Evolutionary conservation across 2,113 vertebrate species (phyloP).

Genomic region (Zootoca vivipara): DNA sequence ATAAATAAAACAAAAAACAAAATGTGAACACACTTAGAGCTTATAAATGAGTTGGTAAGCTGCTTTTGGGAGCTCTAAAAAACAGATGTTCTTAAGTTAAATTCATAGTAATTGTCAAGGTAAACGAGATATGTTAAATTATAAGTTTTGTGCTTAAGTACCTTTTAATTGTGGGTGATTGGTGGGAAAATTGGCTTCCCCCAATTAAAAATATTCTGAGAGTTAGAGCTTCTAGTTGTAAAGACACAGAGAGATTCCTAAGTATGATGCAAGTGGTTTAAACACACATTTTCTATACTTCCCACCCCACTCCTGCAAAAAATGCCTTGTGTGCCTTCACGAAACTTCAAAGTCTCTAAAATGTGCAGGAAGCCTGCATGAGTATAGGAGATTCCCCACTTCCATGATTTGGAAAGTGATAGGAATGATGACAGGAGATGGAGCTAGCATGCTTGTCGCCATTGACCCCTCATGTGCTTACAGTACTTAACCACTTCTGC

Average conservation of each 20-base stretch:
- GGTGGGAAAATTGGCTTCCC: neutral
- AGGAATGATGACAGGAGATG: too few species aligned
- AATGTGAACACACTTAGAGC: neutral
- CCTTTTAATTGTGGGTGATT: neutral
- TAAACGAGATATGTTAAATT: neutral
- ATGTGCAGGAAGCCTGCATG: too few species aligned
- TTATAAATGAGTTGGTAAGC: neutral
- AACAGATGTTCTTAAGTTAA: neutral
- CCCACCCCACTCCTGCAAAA: too few species aligned
- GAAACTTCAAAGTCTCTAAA: too few species aligned
- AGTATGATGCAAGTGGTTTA: neutral
- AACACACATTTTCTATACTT: neutral
- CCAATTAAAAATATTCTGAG: neutral
- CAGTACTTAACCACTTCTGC: neutral
- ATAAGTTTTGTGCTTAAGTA: neutral
- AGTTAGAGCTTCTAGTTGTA: neutral
- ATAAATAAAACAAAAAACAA: neutral
- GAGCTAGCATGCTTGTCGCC: too few species aligned
- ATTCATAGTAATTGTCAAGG: neutral
- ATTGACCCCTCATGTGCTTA: too few species aligned
- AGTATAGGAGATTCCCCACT: too few species aligned
- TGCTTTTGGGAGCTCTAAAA: neutral
- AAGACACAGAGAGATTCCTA: neutral
- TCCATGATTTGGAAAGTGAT: too few species aligned
- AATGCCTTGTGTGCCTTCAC: neutral